Percentiles rank a stretch among this genome's conserved stretches.
Evolutionary conservation across 2,888 invertebrate species (phyloP).

Genomic region (Callinectes sapidus): DNA sequence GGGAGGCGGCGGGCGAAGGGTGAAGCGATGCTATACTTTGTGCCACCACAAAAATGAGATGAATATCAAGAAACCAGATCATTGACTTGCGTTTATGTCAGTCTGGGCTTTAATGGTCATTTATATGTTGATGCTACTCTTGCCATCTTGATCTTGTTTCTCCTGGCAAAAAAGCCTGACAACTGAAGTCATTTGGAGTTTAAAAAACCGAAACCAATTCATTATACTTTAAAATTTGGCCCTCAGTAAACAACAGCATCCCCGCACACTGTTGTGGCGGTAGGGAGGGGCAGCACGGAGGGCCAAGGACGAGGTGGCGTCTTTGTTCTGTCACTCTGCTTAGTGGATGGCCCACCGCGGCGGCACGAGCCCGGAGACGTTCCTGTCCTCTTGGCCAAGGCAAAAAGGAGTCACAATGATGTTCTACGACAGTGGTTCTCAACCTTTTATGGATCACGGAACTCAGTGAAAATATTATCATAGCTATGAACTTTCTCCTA

Average conservation of each 20-base stretch:
- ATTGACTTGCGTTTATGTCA: constrained; percentile 61
- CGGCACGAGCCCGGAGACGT: constrained; percentile 1
- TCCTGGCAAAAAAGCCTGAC: background rate
- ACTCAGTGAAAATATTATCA: background rate
- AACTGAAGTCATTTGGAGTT: constrained; percentile 35
- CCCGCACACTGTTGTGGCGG: background rate
- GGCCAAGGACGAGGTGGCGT: background rate
- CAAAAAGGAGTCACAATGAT: background rate
- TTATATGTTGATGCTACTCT: constrained; percentile 49
- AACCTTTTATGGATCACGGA: constrained; percentile 16
- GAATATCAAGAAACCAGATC: constrained; percentile 60
- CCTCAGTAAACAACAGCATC: constrained; percentile 16
- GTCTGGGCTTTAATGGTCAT: constrained; percentile 58
- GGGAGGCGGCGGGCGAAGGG: background rate
- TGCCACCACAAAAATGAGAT: constrained; percentile 43
- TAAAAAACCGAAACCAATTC: background rate
- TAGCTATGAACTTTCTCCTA: background rate
- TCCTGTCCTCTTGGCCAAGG: background rate
- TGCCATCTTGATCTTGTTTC: constrained; percentile 38
- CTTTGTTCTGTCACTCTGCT: constrained; percentile 26
- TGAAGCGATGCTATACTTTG: constrained; percentile 27
- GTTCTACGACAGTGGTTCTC: background rate
- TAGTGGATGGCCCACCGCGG: background rate
- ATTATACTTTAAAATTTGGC: constrained; percentile 5
- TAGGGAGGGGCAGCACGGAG: background rate